Base-by-base conservation (phyloP, 2,797 vertebrate genomes). In the Anas acuta region DNA sequence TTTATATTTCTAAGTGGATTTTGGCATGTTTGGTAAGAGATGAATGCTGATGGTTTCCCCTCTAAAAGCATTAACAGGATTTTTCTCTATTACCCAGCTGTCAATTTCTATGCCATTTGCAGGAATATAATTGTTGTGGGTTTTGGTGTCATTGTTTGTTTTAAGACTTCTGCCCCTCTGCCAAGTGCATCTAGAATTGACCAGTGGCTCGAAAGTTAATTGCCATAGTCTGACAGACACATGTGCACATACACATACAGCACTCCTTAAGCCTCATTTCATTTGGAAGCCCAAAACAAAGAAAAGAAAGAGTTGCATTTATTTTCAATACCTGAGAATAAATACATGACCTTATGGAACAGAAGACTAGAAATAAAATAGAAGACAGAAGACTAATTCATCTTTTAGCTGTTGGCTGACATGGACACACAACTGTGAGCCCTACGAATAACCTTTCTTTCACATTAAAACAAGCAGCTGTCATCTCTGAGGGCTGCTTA, bases 381-480 rank as follows among this genome's bases (percentile, higher is more conserved):
- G 56, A 61, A 9, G 7, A 33, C 30, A 53, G 30, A 78, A 53
- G n/a, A 69, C 6, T 43, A 91, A 54, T 49, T 85, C 0, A 23
- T 43, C 9, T 66, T 81, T 62, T 72, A 13, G n/a, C 32, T 13
- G 6, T 28, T 60, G 21, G 11, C 9, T 86, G 47, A 84, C 86
- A 79, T 4, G 11, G 43, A n/a, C 33, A 32, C 13, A n/a, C 13
- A 80, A 11, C 22, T 21, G 11, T 9, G 4, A 87, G 13, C 33
- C 39, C 73, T 28, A 33, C 6, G 35, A 66, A 82, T 25, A 87
- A 66, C 30, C 35, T 82, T n/a, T 57, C 35, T 54, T 84, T 67
- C 79, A 82, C 49, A 49, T 74, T 74, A 53, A 84, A 96, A 54
- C 22, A 77, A 83, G 37, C 47, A 87, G 26, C 37, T 90, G 60